Base-by-base conservation (phyloP, 2,113 vertebrate genomes). In the Lophochroa leadbeateri region DNA sequence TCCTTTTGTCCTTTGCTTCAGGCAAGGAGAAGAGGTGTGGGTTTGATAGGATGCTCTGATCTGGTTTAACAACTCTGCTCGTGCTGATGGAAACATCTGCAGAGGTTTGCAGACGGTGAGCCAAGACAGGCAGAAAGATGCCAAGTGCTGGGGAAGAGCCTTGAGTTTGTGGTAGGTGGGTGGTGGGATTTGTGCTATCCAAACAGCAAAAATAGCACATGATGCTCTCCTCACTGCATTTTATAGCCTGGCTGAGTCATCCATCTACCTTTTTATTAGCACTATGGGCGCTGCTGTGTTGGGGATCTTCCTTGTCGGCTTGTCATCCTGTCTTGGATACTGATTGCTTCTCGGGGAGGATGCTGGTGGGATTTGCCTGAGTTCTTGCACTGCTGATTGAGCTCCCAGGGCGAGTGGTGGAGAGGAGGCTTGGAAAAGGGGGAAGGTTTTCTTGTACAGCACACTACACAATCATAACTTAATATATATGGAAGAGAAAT, bases 231-330 rank as follows among this genome's bases (percentile, higher is more conserved):
- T 50, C 63, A 14, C 49, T 37, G 77, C 37, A 2, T 49, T 61
- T 27, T 5, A 5, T 35, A 52, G 68, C 78, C 46, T 18, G 82
- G 33, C 70, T 96, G 92, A 94, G 78, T 94, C 92, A 94, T 33
- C 19, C 2, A 39, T 72, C 69, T 81, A 41, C 52, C 86, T 84
- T 71, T 46, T 61, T 27, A 68, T 72, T 84, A 77, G 70, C 35
- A 3, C 24, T 7, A 27, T 46, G 35, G 89, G 71, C 2, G n/a
- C 43, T 2, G 28, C 71, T 76, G 77, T 17, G 55, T 64, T 53
- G 47, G 67, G 63, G 52, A 41, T 90, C 82, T 90, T 76, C 74
- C 69, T 57, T 15, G 9, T 21, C 71, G 71, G 50, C 50, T 80
- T 78, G 60, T 77, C 79, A 41, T 46, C 67, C 82, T 84, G 21